Evolutionary conservation across 2,797 vertebrate genomes (phyloP).

Genomic region (Clarias laeviceps): DNA sequence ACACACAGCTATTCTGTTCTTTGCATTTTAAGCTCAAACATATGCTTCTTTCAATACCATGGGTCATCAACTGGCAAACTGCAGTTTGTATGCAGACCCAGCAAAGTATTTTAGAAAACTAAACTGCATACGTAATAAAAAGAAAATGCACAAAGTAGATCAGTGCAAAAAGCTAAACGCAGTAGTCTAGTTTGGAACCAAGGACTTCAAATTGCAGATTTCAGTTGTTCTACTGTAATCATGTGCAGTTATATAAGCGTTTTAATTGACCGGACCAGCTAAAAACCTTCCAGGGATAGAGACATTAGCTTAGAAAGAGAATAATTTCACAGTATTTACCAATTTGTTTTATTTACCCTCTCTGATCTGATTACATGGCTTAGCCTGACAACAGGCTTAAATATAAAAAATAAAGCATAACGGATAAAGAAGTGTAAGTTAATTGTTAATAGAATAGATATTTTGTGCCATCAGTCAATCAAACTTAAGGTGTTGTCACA

Average conservation of each 20-base stretch:
- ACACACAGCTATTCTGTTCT: not conserved
- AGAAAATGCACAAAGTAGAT: not conserved
- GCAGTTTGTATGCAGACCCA: not conserved
- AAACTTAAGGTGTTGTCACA: not conserved
- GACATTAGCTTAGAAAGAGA: not conserved
- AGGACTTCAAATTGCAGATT: not conserved
- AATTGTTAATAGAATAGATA: not conserved
- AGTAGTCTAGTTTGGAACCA: not conserved
- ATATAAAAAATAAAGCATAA: not conserved
- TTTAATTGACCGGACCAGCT: not conserved
- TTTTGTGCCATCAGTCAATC: not conserved
- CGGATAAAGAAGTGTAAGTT: not conserved
- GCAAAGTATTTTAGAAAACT: not conserved
- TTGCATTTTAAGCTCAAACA: not conserved
- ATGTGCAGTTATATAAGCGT: not conserved
- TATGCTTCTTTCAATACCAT: not conserved
- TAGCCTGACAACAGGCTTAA: not conserved
- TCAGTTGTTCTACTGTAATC: not conserved
- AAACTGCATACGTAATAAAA: not conserved
- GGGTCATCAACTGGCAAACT: not conserved
- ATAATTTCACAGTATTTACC: not conserved
- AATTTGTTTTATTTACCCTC: not conserved
- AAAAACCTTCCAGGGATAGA: not conserved
- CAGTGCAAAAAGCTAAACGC: not conserved
- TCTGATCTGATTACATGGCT: not conserved